Percentiles rank a stretch among this genome's conserved stretches.
These are phyloP conservation scores for Ormyrus labotus DNA, from an alignment of 2,888 invertebrate genomes.

Conservation along the genomic window DNA sequence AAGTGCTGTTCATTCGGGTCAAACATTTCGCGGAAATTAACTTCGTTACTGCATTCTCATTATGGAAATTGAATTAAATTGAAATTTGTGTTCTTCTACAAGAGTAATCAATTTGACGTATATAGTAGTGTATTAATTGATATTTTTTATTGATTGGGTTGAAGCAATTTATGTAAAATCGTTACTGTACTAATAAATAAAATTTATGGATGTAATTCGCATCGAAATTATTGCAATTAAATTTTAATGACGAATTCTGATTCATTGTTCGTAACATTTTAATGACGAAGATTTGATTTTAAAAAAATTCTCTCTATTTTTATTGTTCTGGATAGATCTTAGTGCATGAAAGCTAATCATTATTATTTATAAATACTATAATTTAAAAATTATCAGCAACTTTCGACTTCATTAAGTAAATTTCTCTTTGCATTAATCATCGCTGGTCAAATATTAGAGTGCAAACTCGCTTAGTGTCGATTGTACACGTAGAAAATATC, in stretches of 20 bases:
- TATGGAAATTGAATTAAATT: background rate
- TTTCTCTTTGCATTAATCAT: background rate
- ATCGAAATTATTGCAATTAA: too few species aligned
- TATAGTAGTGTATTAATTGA: too few species aligned
- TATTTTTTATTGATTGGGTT: too few species aligned
- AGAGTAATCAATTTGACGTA: too few species aligned
- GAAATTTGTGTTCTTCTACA: background rate
- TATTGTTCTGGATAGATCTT: too few species aligned
- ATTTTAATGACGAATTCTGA: too few species aligned
- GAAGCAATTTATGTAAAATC: too few species aligned
- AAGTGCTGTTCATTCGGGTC: background rate
- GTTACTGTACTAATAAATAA: too few species aligned
- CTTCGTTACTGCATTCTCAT: constrained; percentile 10
- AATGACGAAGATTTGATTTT: too few species aligned
- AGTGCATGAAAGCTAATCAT: constrained; percentile 12
- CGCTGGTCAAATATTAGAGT: constrained; percentile 36
- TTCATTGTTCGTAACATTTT: too few species aligned
- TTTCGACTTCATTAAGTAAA: constrained; percentile 22
- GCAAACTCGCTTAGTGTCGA: constrained; percentile 47
- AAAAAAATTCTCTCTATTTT: too few species aligned
- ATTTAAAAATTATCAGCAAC: constrained; percentile 15
- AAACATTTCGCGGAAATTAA: constrained; percentile 19
- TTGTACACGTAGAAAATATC: constrained; percentile 23
- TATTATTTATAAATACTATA: background rate
- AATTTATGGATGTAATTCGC: too few species aligned